Evolutionary conservation across 2,797 vertebrate genomes (phyloP).

Genomic region (Garrulus glandarius): DNA sequence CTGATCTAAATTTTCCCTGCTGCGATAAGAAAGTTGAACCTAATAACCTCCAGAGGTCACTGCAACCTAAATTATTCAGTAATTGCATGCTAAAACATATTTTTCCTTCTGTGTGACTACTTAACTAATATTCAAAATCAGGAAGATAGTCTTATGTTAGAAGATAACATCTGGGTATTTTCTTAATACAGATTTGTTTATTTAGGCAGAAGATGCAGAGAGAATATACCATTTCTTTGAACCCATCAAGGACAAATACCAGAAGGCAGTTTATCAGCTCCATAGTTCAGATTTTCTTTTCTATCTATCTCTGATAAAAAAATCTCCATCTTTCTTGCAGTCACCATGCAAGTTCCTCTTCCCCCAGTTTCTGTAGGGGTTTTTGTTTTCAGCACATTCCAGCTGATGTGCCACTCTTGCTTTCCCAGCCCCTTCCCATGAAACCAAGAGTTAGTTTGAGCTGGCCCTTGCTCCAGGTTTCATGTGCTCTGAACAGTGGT

Average conservation of each 20-base stretch:
- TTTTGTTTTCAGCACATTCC: neutral
- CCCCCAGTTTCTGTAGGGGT: fast-evolving
- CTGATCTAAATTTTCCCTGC: neutral
- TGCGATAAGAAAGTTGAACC: neutral
- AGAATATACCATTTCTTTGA: neutral
- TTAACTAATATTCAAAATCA: neutral
- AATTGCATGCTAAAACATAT: neutral
- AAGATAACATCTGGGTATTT: neutral
- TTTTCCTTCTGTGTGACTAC: neutral
- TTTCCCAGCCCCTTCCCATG: neutral
- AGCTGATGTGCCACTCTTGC: neutral
- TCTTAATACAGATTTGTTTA: neutral
- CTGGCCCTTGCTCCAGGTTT: neutral
- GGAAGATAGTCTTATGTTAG: neutral
- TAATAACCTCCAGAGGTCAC: constrained; percentile 39
- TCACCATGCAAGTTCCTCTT: neutral
- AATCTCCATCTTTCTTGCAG: neutral
- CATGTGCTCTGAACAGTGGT: neutral
- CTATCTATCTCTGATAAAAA: neutral
- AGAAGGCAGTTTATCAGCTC: neutral
- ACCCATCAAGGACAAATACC: neutral
- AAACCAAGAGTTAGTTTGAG: neutral
- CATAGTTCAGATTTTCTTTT: neutral
- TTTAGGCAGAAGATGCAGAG: neutral
- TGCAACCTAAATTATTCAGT: constrained; percentile 13